phyloP scores from a whole-genome alignment of 35 echinoderm and acorn worm genomes.

The Hemicentrotus pulcherrimus region DNA sequence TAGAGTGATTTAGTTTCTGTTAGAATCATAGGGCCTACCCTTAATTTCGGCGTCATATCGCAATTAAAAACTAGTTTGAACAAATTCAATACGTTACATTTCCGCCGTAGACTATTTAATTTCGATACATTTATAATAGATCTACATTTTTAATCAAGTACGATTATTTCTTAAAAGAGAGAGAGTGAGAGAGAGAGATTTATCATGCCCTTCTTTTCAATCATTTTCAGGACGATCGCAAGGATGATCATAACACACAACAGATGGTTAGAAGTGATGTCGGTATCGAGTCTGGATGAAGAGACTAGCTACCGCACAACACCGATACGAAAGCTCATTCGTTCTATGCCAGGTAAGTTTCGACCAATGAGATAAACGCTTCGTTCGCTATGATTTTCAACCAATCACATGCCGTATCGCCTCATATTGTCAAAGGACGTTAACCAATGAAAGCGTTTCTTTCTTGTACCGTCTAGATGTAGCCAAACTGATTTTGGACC shows the following conservation, averaged over 20 bases:
- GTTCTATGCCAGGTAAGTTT: constrained; percentile 44
- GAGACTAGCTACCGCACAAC: constrained; percentile 20
- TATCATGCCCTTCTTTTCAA: neutral
- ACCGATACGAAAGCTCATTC: constrained; percentile 45
- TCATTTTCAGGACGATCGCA: constrained; percentile 7
- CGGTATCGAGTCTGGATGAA: neutral
- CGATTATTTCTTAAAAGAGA: no score
- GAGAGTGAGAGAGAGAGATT: no score
- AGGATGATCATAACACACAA: constrained; percentile 6
- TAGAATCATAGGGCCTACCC: no score
- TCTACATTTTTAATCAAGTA: no score
- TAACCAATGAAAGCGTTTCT: neutral
- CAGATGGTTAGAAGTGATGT: constrained; percentile 34
- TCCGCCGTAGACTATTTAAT: no score
- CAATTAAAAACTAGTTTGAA: no score
- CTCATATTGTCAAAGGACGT: neutral
- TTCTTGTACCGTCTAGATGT: neutral
- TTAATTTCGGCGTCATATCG: no score
- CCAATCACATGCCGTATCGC: neutral
- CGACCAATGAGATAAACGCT: neutral
- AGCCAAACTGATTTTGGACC: neutral
- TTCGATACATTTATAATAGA: no score
- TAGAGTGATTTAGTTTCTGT: no score
- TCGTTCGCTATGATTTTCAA: neutral
- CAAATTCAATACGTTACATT: no score